These are phyloP conservation scores for Argyrosomus japonicus DNA, from an alignment of 2,113 vertebrate genomes.

Conservation along the genomic window DNA sequence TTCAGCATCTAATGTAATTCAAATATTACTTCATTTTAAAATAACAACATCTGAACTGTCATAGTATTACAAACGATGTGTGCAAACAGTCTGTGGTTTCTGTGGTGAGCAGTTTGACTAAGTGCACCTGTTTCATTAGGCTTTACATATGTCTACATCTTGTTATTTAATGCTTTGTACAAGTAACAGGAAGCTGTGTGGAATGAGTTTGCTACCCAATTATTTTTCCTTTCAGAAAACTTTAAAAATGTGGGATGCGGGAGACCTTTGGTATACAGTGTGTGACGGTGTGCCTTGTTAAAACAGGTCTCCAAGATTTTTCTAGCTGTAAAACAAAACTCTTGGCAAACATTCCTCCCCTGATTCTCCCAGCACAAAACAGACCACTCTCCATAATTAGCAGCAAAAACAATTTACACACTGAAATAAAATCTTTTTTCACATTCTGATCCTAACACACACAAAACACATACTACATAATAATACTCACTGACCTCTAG, in stretches of 20 bases:
- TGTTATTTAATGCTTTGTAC: neutral
- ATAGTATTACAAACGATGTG: neutral
- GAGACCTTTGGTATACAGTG: conserved; percentile 4
- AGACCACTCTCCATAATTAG: conserved; percentile 2
- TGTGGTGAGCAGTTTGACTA: neutral
- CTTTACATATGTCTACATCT: neutral
- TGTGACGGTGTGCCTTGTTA: neutral
- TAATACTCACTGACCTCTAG: neutral
- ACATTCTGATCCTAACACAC: neutral
- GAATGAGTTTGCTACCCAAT: neutral
- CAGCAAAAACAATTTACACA: neutral
- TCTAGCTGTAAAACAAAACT: conserved; percentile 24
- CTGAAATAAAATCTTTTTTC: neutral
- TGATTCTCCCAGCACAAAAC: neutral
- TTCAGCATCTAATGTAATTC: neutral
- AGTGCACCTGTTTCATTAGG: neutral
- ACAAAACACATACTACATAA: neutral
- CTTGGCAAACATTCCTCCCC: conserved; percentile 15
- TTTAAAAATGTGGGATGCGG: neutral
- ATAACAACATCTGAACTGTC: neutral
- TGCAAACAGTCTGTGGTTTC: neutral
- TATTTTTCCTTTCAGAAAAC: neutral
- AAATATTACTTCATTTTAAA: neutral
- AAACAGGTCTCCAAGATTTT: conserved; percentile 25
- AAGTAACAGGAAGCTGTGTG: neutral